A percentile compares a stretch with the other conserved stretches of the same genome.
These are phyloP conservation scores for Podiceps cristatus DNA, from an alignment of 2,113 vertebrate genomes.

Conservation along the genomic window DNA sequence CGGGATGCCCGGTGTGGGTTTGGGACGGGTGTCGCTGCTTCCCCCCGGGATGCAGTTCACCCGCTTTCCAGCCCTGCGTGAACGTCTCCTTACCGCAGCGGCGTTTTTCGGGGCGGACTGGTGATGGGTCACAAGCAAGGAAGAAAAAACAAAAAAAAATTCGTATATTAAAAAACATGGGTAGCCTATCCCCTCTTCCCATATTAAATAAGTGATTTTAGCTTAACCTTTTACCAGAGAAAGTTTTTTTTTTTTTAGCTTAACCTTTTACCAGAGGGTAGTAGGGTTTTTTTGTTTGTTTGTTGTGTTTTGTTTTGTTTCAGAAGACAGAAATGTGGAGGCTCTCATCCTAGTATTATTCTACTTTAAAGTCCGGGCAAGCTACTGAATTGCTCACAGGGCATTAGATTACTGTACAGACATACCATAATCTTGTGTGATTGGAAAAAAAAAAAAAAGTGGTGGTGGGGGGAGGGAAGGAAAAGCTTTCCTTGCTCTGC, in stretches of 20 bases:
- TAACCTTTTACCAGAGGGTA: neutral
- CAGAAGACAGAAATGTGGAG: neutral
- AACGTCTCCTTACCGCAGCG: accelerated
- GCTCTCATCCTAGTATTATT: neutral
- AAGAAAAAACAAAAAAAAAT: accelerated
- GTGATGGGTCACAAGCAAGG: neutral
- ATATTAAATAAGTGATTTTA: neutral
- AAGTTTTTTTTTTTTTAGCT: too few species aligned
- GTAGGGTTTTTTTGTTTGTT: too few species aligned
- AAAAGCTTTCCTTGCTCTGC: slow-evolving; percentile 8
- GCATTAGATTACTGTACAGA: slow-evolving; percentile 28
- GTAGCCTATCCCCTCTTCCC: accelerated
- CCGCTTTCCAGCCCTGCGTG: neutral
- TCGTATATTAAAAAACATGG: neutral
- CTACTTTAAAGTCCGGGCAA: neutral
- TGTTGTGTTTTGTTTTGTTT: too few species aligned
- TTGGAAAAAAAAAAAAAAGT: neutral
- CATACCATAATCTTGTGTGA: slow-evolving; percentile 5
- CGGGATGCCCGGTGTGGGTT: accelerated
- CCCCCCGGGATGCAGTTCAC: neutral
- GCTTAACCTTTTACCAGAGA: neutral
- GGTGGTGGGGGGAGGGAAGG: neutral
- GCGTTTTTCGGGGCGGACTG: neutral
- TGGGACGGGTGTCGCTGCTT: neutral
- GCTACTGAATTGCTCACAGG: neutral